Base-by-base conservation (phyloP, 2,888 invertebrate genomes). In the Mythimna pallens region DNA sequence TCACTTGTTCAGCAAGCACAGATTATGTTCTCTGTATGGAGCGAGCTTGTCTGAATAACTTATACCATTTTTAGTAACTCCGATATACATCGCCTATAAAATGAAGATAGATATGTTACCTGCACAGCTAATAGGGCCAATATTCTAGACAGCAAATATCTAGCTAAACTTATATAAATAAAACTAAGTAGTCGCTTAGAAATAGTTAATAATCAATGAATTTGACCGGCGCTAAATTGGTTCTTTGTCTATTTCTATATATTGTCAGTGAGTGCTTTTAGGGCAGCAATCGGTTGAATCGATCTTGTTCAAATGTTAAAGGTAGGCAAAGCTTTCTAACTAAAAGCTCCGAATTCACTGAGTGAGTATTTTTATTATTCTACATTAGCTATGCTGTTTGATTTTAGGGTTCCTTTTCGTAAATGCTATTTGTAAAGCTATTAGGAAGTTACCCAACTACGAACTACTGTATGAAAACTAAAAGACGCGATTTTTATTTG, bases 311-410 rank as follows among this genome's bases (percentile, higher is more conserved):
- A 81, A 92, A 90, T 88, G 87, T 90, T 89, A 86, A 86, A 90
- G 87, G 87, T 86, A 90, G 86, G 87, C 86, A 73, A 85, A 82
- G 80, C 84, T 86, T 87, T 86, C 87, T 82, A 86, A 82, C 88
- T 89, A 87, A 88, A 89, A 90, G 91, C 87, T 85, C 82, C 88
- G 87, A 91, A 91, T 88, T 89, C 82, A 84, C 70, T 68, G 86
- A 91, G 89, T 87, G 88, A 89, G 88, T 86, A 79, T 89, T 89
- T 92, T 92, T 92, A 91, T 88, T 90, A 86, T 88, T 86, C 87
- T 83, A 87, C 87, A 87, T 88, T 87, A 85, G 82, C 76, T 82
- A 71, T 86, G 82, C 78, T 80, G 86, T 75, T 84, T 85, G 82
- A 87, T 86, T 87, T 84, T 86, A 86, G 88, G 87, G 89, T 84